Percentiles rank a stretch among this genome's conserved stretches.
These are phyloP conservation scores for Molossus molossus DNA, from an alignment of 2,797 vertebrate genomes.

Conservation along the genomic window DNA sequence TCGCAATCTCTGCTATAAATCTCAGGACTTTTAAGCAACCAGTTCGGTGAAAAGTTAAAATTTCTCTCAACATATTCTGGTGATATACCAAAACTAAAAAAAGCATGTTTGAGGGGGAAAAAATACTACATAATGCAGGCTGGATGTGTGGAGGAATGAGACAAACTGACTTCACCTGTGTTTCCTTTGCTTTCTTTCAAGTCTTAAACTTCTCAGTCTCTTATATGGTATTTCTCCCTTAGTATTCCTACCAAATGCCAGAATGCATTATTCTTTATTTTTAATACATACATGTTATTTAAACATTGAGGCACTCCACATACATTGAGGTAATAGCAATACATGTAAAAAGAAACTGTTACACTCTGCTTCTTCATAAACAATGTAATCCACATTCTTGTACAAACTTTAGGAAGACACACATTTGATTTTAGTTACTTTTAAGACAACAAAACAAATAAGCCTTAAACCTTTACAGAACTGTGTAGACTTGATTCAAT, in stretches of 20 bases:
- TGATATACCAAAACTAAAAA: slow-evolving; percentile 70
- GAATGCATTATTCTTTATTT: background rate
- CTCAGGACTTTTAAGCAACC: slow-evolving; percentile 42
- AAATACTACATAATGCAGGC: background rate
- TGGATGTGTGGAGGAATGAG: background rate
- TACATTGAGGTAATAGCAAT: background rate
- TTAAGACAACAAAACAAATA: background rate
- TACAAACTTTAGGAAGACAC: background rate
- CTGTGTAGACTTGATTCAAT: slow-evolving; percentile 30
- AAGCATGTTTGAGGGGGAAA: slow-evolving; percentile 44
- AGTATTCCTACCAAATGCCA: background rate
- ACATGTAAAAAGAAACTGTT: slow-evolving; percentile 59
- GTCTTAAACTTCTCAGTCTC: background rate
- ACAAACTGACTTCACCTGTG: background rate
- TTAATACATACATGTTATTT: background rate
- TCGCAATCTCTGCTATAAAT: background rate
- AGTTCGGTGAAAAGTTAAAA: slow-evolving; percentile 51
- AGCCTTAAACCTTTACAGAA: slow-evolving; percentile 62
- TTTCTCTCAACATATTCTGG: slow-evolving; percentile 52
- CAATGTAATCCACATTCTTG: slow-evolving; percentile 58
- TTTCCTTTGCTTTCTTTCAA: background rate
- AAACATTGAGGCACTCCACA: slow-evolving; percentile 25
- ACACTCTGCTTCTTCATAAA: slow-evolving; percentile 51
- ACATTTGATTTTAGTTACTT: slow-evolving; percentile 20
- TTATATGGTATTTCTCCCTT: background rate